Evolutionary conservation across 2,113 vertebrate species (phyloP).

Genomic region (Dromas ardeola): DNA sequence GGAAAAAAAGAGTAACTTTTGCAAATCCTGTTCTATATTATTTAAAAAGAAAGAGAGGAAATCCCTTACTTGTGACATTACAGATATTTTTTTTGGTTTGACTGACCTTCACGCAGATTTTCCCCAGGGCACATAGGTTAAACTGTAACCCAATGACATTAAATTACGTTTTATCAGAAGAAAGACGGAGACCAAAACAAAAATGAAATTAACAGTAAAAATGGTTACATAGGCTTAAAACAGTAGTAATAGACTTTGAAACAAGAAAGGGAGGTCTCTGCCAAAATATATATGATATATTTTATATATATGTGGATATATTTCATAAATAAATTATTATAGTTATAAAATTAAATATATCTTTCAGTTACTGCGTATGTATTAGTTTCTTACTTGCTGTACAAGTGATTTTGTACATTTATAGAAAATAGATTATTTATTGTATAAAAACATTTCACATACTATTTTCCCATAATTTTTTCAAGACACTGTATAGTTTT

Average conservation of each 20-base stretch:
- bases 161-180: background rate
- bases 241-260: background rate
- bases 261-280: slow-evolving; percentile 23
- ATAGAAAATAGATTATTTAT: slow-evolving; percentile 72
- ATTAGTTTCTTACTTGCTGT: slow-evolving; percentile 20
- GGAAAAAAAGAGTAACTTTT: background rate
- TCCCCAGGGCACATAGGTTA: background rate
- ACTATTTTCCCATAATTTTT: background rate
- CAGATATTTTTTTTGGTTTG: background rate
- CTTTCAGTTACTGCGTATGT: slow-evolving; percentile 23
- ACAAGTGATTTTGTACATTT: slow-evolving; percentile 47
- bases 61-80: background rate
- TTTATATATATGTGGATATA: slow-evolving; percentile 64
- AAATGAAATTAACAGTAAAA: background rate
- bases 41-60: slow-evolving; percentile 48
- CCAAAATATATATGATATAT: slow-evolving; percentile 50
- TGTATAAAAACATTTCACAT: slow-evolving; percentile 28
- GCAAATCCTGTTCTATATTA: slow-evolving; percentile 30
- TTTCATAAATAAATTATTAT: slow-evolving; percentile 70
- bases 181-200: background rate
- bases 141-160: background rate
- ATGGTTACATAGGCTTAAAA: slow-evolving; percentile 1
- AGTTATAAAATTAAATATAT: slow-evolving; percentile 28
- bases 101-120: background rate
- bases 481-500: background rate